Conservation (phyloP, 2,113 vertebrate genomes). For the Urocolius indicus region DNA sequence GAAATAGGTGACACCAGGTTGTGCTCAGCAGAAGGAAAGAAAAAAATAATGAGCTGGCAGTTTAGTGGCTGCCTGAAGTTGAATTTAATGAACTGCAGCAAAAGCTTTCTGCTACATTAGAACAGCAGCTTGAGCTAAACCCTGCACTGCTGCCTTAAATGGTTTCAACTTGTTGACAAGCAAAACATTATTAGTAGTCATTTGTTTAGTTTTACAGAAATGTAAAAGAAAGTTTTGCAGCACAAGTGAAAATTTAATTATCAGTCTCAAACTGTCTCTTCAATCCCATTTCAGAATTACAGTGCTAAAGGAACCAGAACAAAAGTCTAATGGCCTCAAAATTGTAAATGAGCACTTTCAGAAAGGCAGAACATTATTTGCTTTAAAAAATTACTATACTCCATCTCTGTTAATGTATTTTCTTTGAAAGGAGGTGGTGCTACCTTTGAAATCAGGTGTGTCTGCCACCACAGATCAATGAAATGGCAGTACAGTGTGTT, state of each 20-base stretch:
- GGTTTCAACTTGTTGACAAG: constrained; percentile 49
- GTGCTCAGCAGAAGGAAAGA: neutral
- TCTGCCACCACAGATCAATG: neutral
- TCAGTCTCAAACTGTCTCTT: constrained; percentile 1
- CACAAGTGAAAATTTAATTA: neutral
- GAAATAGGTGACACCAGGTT: neutral
- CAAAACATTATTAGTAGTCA: constrained; percentile 25
- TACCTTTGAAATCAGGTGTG: neutral
- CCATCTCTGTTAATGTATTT: neutral
- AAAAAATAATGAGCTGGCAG: constrained; percentile 38
- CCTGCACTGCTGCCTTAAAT: constrained; percentile 23
- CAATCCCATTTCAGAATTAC: neutral
- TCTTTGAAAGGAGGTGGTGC: neutral
- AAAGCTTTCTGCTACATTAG: constrained; percentile 70
- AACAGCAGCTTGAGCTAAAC: constrained; percentile 52
- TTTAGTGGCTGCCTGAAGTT: constrained; percentile 62
- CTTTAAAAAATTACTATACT: neutral
- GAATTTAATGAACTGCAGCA: constrained; percentile 69
- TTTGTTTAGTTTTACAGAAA: constrained; percentile 44
- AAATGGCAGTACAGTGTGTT: neutral
- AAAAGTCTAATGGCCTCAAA: neutral
- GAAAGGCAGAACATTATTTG: neutral
- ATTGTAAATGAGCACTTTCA: neutral
- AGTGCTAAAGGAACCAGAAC: neutral
- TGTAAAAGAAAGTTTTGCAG: neutral